Evolutionary conservation across 2,113 vertebrate species (phyloP), one percentile per base, ranked within the genome.

Genomic region (Anhinga anhinga): DNA sequence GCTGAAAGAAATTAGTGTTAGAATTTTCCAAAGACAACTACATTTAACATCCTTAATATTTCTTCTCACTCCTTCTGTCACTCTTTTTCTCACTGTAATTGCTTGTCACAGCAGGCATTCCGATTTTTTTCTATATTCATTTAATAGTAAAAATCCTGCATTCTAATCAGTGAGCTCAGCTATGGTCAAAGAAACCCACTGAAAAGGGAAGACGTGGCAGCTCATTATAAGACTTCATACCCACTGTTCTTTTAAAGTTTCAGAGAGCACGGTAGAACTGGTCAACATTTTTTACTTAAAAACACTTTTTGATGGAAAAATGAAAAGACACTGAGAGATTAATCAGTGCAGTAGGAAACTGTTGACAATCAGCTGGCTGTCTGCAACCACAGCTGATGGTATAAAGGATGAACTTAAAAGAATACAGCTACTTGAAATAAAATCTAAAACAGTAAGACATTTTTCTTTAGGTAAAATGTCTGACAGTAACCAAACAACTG

Each of bases 241-340:
- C 27, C 30, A 82, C 36, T 9, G 22, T 52, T 78, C 45, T 70
- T 94, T 70, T 87, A 53, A 87, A 65, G 49, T 92, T 85, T 72
- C 26, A 14, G 83, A 86, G 18, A 95, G 21, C 44, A 83, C 2
- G 6, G 73, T n/a, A 82, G 62, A 91, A 61, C 45, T 42, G 73
- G 70, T 82, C 83, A 88, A 78, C 44, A 49, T 74, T 86, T 93
- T 92, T 84, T 36, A 56, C 65, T 84, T 49, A 61, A 6, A 81
- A 92, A 88, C 89, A 78, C 25, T 71, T 83, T 88, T 79, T 93
- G 56, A 87, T 85, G 29, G 56, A 82, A 85, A 91, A 96, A 79
- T 50, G 18, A 87, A 87, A 93, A 93, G 79, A 47, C n/a, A 58
- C n/a, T 2, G 7, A 88, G 59, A 86, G 67, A 90, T 92, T 26